Base-by-base conservation (phyloP, 2,888 invertebrate species). In the Teleogryllus oceanicus region DNA sequence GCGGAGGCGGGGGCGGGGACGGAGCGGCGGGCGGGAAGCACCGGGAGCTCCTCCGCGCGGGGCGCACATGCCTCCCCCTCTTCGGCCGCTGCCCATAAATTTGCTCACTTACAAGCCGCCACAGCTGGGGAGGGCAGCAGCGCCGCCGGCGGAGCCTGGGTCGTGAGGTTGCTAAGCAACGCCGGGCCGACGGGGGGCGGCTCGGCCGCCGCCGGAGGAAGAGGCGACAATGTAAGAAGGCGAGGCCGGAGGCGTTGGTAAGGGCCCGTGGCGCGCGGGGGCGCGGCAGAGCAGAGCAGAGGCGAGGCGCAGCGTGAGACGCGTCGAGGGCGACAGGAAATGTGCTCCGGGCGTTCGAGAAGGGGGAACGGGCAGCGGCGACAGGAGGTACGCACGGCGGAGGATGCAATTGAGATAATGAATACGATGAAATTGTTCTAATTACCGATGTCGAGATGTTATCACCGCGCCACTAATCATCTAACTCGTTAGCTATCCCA, bases 31-130 rank as follows among this genome's bases (percentile, higher is more conserved):
- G 1, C 13, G n/a, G n/a, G n/a, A 10, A 4, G 62, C 1, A 16
- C 4, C 62, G 62, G 62, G 62, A 62, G 37, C 5, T 37, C 8
- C 37, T 37, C 37, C 62, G 62, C 62, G 62, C 62, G 62, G 62
- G 62, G 62, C 8, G 11, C 62, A 62, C 62, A 62, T 62, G 62
- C 62, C 62, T 62, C 16, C 62, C 13, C 62, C 62, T n/a, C 62
- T 62, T 62, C 62, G 62, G 62, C n/a, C 62, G 62, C 62, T 62
- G 62, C 62, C 62, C n/a, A 62, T 62, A 62, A 62, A 62, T 62
- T 62, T 62, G 62, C 62, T 62, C 62, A 62, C 62, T 62, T 62
- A 62, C 16, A 62, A 62, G 62, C 62, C 62, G 62, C 62, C 13
- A 1, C n/a, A n/a, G 62, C 62, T 13, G 62, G 16, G 8, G 62